Percentiles rank a stretch among this genome's conserved stretches.
Conservation (phyloP, 64 coral and sea anemone genomes). For the Hydrozoanthus tunicans region DNA sequence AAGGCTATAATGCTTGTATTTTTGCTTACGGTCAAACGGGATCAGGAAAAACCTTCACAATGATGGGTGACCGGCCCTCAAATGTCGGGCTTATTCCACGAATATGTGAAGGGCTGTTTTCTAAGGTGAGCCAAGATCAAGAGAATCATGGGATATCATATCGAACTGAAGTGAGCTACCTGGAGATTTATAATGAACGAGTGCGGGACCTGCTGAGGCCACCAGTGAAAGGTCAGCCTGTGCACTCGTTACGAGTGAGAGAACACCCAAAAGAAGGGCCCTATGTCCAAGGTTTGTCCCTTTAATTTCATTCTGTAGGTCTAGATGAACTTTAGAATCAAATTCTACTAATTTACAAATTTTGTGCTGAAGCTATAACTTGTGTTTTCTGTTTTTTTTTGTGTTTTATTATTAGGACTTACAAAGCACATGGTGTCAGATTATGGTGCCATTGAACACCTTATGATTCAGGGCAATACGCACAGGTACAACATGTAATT, state of each 20-base stretch:
- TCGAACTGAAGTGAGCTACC: constrained; percentile 97
- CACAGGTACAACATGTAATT: constrained; percentile 54
- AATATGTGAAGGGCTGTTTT: constrained; percentile 92
- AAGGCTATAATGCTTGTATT: constrained; percentile 94
- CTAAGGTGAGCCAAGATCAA: constrained; percentile 74
- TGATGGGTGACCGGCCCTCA: constrained; percentile 81
- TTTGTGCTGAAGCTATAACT: not conserved
- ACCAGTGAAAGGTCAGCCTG: constrained; percentile 75
- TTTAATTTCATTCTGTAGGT: not conserved
- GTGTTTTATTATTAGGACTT: constrained; percentile 47
- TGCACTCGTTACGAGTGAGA: constrained; percentile 85
- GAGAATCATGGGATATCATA: constrained; percentile 80
- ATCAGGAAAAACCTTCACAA: constrained; percentile 90
- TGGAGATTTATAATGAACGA: constrained; percentile 97
- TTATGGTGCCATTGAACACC: constrained; percentile 86
- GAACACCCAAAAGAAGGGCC: constrained; percentile 98
- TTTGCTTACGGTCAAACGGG: constrained; percentile 97
- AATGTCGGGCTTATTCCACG: constrained; percentile 89
- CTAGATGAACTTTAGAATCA: too few species aligned
- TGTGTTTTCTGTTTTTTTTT: not conserved
- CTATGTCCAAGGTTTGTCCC: constrained; percentile 91
- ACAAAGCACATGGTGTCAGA: constrained; percentile 95
- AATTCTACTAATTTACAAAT: not conserved
- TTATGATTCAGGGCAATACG: constrained; percentile 89
- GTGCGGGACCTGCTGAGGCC: constrained; percentile 86